These are phyloP conservation scores for Threskiornis aethiopicus DNA, from an alignment of 2,797 vertebrate genomes.

Conservation along the genomic window DNA sequence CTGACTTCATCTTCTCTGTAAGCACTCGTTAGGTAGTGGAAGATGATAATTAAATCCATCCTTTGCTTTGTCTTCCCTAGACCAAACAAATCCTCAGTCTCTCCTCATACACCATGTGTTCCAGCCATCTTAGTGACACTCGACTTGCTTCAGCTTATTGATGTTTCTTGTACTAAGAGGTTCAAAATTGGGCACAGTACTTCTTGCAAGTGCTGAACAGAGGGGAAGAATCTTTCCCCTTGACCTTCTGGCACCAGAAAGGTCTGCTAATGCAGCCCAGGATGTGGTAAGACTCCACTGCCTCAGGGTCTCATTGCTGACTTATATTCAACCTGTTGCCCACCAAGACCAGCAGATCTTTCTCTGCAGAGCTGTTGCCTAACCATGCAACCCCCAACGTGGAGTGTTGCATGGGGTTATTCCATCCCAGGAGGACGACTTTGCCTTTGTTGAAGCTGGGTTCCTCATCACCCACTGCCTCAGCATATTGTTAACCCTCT, in stretches of 20 bases:
- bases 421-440: not conserved
- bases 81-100: slow-evolving; percentile 1
- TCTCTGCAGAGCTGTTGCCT: not conserved
- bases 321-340: not conserved
- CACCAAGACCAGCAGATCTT: not conserved
- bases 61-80: not conserved
- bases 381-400: not conserved
- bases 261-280: not conserved
- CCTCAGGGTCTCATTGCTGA: not conserved
- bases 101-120: not conserved
- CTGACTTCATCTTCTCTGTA: not conserved
- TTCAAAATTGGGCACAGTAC: not conserved
- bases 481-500: not conserved
- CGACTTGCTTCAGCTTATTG: not conserved
- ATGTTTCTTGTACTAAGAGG: not conserved
- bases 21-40: not conserved
- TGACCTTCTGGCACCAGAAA: not conserved
- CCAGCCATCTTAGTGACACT: not conserved
- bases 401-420: not conserved
- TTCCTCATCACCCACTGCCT: not conserved
- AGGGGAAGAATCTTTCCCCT: not conserved
- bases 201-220: not conserved
- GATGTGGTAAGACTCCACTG: not conserved
- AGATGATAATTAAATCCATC: not conserved
- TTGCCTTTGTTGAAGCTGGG: not conserved